Evolutionary conservation across 2,888 invertebrate species (phyloP).

Genomic region (Elmis aenea): DNA sequence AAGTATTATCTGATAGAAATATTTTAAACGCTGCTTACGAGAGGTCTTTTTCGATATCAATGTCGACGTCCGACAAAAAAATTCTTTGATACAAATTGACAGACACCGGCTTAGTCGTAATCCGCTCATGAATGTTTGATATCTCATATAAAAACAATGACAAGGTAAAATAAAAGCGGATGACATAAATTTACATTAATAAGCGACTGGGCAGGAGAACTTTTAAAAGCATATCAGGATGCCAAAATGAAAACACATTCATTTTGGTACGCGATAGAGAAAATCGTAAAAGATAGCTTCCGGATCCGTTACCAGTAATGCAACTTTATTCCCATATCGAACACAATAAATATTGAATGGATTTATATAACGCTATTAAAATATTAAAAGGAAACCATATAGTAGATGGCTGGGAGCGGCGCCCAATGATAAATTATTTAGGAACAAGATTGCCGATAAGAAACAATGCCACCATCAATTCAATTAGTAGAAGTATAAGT

Average conservation of each 20-base stretch:
- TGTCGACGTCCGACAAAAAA: slow-evolving; percentile 3
- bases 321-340: slow-evolving; percentile 18
- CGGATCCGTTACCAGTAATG: slow-evolving; percentile 15
- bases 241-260: slow-evolving; percentile 18
- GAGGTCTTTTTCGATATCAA: slow-evolving; percentile 1
- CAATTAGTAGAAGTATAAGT: too few species aligned
- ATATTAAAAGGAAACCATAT: slow-evolving; percentile 26
- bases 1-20: too few species aligned
- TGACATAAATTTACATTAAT: slow-evolving; percentile 20
- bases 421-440: too few species aligned
- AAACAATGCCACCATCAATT: too few species aligned
- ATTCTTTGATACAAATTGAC: slow-evolving; percentile 11
- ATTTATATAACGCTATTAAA: slow-evolving; percentile 28
- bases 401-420: too few species aligned
- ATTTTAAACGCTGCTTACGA: too few species aligned
- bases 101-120: slow-evolving; percentile 7
- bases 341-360: slow-evolving; percentile 24
- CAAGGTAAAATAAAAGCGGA: slow-evolving; percentile 14
- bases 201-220: slow-evolving; percentile 12
- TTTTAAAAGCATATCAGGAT: slow-evolving; percentile 17
- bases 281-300: slow-evolving; percentile 21
- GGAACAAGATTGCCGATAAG: too few species aligned
- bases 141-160: slow-evolving; percentile 14
- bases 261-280: slow-evolving; percentile 15
- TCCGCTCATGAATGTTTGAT: slow-evolving; percentile 12